Conservation (phyloP, 2,113 vertebrate genomes). For the Muntiacus reevesi region DNA sequence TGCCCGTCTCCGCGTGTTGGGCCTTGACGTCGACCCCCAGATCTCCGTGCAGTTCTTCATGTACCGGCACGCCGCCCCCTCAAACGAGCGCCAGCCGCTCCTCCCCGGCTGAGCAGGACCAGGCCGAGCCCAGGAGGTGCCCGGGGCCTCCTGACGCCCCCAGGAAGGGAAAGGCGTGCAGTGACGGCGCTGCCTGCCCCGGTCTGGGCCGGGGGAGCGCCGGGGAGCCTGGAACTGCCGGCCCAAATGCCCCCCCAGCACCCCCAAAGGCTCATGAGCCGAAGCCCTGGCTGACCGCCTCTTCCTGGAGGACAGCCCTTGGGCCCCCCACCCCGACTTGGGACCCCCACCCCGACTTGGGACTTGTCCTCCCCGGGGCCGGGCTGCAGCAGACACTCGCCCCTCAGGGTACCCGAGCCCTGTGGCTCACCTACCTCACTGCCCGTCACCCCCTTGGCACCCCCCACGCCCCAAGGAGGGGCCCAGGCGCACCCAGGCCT, state of each 20-base stretch:
- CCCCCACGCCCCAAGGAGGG: not conserved
- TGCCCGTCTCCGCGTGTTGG: rapidly evolving
- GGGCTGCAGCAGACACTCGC: not conserved
- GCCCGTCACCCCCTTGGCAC: not conserved
- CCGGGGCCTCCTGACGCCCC: not conserved
- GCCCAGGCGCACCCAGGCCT: not conserved
- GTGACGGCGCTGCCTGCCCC: rapidly evolving
- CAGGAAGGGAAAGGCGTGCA: not conserved
- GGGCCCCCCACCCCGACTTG: rapidly evolving
- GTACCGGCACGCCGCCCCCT: not conserved
- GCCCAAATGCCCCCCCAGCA: not conserved
- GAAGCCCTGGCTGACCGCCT: not conserved
- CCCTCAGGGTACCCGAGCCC: not conserved
- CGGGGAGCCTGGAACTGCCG: rapidly evolving
- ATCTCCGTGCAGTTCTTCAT: conserved; percentile 83
- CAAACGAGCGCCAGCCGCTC: conserved; percentile 63
- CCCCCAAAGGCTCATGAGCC: not conserved
- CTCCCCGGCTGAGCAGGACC: conserved; percentile 71
- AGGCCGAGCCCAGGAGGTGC: rapidly evolving
- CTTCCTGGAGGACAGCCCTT: not conserved
- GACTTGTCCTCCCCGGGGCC: not conserved
- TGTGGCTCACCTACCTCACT: not conserved
- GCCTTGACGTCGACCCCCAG: conserved; percentile 74
- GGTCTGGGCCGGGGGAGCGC: not conserved
- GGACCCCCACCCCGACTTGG: rapidly evolving